Evolutionary conservation across 2,888 invertebrate genomes (phyloP), one percentile per base, ranked within the genome.

Genomic region (Nesidiocoris tenuis): DNA sequence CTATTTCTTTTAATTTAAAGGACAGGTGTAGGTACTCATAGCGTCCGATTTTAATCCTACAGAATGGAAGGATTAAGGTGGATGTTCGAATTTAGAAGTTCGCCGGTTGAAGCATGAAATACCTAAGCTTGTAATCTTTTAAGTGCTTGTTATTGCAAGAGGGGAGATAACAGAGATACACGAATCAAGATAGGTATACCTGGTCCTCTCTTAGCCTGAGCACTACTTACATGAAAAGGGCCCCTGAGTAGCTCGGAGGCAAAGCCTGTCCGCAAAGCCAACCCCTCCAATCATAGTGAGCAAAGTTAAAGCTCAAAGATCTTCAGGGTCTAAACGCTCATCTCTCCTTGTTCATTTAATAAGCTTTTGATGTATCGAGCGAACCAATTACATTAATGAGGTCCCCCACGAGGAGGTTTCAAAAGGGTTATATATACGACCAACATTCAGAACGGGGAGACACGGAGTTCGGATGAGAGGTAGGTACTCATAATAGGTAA

Each of bases 371-470:
- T 24, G 70, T 70, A 70, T 70, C 70, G 25, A 70, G 61, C 70
- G 59, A 70, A 70, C 70, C 70, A 70, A 70, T 70, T 70, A 70
- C 59, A 70, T 70, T 57, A 70, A 70, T 70, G 70, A 70, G 25
- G 70, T 70, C 70, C 55, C 55, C 19, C 39, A 16, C 17, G 39
- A 25, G 67, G 19, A 55, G 54, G 67, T 65, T 65, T 24, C 25
- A 17, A 39, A 65, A 65, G 65, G 65, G 65, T 24, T 63, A 63
- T 25, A 23, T 63, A 25, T 22, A 22, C 63, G n/a, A n/a, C n/a
- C n/a, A n/a, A n/a, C n/a, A n/a, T n/a, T n/a, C n/a, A n/a, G n/a
- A n/a, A n/a, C n/a, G n/a, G n/a, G n/a, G n/a, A n/a, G n/a, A n/a
- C n/a, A n/a, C n/a, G n/a, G n/a, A n/a, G n/a, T n/a, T n/a, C n/a